Conservation (phyloP, 1,140 invertebrate genomes). For the Drosophila triauraria region DNA sequence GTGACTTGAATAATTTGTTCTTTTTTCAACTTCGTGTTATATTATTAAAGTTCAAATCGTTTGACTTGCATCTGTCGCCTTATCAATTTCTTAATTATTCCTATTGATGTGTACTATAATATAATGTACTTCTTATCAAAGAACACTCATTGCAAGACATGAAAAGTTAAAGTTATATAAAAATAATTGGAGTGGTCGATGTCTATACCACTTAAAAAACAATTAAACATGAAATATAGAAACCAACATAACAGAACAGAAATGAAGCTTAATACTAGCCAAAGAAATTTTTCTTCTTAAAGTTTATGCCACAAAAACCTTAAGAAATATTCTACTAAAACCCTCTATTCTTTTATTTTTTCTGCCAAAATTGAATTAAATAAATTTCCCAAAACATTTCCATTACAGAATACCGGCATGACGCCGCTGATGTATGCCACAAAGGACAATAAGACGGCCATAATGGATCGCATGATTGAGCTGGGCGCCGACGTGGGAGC, state of each 20-base stretch:
- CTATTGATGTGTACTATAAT: neutral
- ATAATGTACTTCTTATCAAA: neutral
- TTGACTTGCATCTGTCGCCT: neutral
- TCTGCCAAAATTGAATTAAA: neutral
- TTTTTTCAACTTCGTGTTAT: too few relatives aligned
- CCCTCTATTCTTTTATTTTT: neutral
- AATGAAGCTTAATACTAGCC: neutral
- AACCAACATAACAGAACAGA: neutral
- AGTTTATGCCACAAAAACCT: neutral
- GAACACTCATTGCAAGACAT: neutral
- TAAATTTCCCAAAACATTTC: neutral
- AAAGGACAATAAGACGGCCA: constrained; percentile 95
- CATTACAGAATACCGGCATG: constrained; percentile 93
- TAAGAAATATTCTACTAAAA: neutral
- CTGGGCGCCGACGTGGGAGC: constrained; percentile 96
- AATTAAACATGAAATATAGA: neutral
- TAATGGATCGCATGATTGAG: constrained; percentile 96
- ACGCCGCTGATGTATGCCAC: constrained; percentile 98
- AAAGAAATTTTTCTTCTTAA: too few relatives aligned
- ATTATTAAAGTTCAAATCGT: neutral
- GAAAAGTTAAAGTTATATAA: neutral
- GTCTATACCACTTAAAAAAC: neutral
- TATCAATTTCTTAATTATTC: neutral
- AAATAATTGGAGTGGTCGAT: neutral
- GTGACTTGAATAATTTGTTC: too few relatives aligned